These are phyloP conservation scores for Isoperla grammatica DNA, from an alignment of 2,888 invertebrate genomes.

Conservation along the genomic window DNA sequence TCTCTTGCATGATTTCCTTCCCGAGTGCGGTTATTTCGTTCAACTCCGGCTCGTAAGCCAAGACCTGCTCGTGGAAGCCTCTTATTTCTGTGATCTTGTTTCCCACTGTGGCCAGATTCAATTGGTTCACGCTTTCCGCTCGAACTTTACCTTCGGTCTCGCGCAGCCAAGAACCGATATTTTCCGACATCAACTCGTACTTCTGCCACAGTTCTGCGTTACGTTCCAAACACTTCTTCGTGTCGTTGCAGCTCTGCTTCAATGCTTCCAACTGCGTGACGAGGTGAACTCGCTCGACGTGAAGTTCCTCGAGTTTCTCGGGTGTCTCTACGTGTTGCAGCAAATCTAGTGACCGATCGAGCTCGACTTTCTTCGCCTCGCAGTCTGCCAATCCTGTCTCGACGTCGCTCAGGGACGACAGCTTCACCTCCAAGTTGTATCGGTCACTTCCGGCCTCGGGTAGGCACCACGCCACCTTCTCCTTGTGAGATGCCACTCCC, in stretches of 20 bases:
- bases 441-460: conserved; percentile 85
- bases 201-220: conserved; percentile 73
- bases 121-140: conserved; percentile 63
- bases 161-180: conserved; percentile 69
- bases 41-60: conserved; percentile 59
- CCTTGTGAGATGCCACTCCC: conserved; percentile 72
- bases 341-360: conserved; percentile 64
- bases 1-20: conserved; percentile 64
- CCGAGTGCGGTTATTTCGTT: conserved; percentile 61
- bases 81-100: conserved; percentile 63
- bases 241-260: conserved; percentile 59
- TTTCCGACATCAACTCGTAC: conserved; percentile 72
- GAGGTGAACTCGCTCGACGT: conserved; percentile 62
- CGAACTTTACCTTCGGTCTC: conserved; percentile 71
- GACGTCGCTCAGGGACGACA: conserved; percentile 70
- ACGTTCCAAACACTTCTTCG: conserved; percentile 60
- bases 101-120: conserved; percentile 62
- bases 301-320: conserved; percentile 61
- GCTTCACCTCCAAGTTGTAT: conserved; percentile 88
- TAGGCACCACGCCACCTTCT: conserved; percentile 87
- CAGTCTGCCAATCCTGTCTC: conserved; percentile 68
- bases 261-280: conserved; percentile 65
- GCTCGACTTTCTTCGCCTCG: conserved; percentile 57
- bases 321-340: conserved; percentile 68
- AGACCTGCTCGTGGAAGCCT: conserved; percentile 57